Percentiles rank a stretch among this genome's conserved stretches.
Conservation (phyloP, 2,797 vertebrate species). For the Anisognathus igniventris region DNA sequence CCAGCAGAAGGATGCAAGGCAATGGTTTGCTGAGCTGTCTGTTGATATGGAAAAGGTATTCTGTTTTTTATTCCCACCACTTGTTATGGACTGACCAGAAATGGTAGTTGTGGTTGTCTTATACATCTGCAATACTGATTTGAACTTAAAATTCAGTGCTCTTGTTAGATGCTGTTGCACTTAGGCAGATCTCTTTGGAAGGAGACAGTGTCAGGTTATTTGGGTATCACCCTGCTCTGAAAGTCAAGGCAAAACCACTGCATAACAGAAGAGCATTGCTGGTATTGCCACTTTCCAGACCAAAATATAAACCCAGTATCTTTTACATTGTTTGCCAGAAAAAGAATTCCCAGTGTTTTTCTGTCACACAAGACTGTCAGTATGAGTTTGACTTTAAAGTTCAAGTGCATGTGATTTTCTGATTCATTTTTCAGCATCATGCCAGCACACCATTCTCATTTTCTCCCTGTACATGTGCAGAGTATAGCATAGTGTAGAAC, state of each 20-base stretch:
- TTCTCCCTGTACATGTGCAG: neutral
- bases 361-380: neutral
- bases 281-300: neutral
- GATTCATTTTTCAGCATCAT: neutral
- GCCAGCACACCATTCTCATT: neutral
- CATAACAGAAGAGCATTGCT: neutral
- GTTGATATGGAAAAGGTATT: slow-evolving; percentile 99
- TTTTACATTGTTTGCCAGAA: neutral
- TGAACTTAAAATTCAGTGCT: neutral
- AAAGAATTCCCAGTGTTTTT: neutral
- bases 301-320: neutral
- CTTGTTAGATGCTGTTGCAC: neutral
- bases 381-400: neutral
- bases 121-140: neutral
- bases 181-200: neutral
- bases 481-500: neutral
- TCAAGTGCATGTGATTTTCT: neutral
- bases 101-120: neutral
- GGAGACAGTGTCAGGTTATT: neutral
- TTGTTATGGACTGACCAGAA: neutral
- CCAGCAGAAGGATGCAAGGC: slow-evolving; percentile 97
- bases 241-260: neutral
- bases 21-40: slow-evolving; percentile 98
- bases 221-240: neutral
- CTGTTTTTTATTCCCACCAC: neutral